Evolutionary conservation across 1,140 invertebrate species (phyloP), one percentile per base, ranked within the genome.

Genomic region (Neodiprion pinetum): DNA sequence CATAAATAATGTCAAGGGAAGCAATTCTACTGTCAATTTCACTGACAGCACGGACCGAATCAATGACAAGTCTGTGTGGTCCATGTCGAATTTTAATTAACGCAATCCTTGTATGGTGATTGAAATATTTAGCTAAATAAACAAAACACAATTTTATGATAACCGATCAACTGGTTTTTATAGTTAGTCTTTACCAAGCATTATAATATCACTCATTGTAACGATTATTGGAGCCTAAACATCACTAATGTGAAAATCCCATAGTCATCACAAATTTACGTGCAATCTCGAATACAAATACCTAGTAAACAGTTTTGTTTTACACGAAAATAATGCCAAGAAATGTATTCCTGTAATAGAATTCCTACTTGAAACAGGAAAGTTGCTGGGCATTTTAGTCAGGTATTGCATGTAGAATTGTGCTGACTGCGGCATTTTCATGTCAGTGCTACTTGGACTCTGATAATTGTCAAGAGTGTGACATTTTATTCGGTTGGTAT

Each of bases 91-190:
- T 89, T 81, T 92, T 90, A 71, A 95, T 88, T 21, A 96, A 89
- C 0, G 92, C 93, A 79, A 95, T 92, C 89, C 90, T 91, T 4
- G 94, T 95, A 66, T 91, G 89, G 75, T 91, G 88, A 86, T 96
- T 95, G 79, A 93, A 95, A 88, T 95, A 95, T 89, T 94, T 95
- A 48, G 93, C 93, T 86, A 88, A 67, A 77, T 75, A 69, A 78
- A 77, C 82, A 80, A 68, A 75, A 66, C 67, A 71, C 72, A 28
- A 72, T 23, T 23, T 71, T 48, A 11, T 28, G 12, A 67, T 7
- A 61, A 7, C 12, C 1, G 7, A 17, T 40, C 17, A 21, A 21
- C 17, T 21, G 12, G 70, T 47, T 76, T 70, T 8, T 10, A 53
- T 50, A 23, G 47, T 49, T 47, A 50, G 8, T 53, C 47, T 23